Base-by-base conservation (phyloP, 2,113 vertebrate species). In the Irena cyanogastra region DNA sequence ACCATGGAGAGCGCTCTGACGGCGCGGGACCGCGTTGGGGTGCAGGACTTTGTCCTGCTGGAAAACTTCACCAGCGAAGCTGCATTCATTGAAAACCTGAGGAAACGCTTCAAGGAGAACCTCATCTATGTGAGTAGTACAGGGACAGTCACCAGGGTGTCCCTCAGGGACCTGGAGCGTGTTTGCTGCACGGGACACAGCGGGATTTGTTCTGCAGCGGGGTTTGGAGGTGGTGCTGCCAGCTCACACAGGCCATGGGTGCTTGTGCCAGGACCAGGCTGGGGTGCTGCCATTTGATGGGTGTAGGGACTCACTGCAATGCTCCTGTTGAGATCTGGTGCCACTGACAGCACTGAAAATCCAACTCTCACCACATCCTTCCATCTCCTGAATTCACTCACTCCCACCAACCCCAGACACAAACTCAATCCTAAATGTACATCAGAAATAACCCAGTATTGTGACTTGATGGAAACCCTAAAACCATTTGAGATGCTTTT, bases 1-100 rank as follows among this genome's bases (percentile, higher is more conserved):
- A 99, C 98, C 97, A 99, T 99, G 99, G 99, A 99, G 98, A 99
- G 98, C 5, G 99, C 99, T 41, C 98, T 99, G 97, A 99, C 99
- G 0, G 99, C 99, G 90, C 99, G 99, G 19, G 99, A 99, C 97
- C 98, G 99, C 7, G 99, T 99, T 3, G 99, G 99, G 3, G 99
- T 99, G 83, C 99, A 99, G 98, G 99, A 99, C 92, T 99, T 99
- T 52, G 99, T 99, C 93, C 98, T 99, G 96, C 98, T 99, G 61
- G 99, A 99, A 96, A 99, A 99, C 97, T 98, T 98, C 98, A 99
- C 99, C 96, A 99, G 99, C 2, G 99, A 99, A 68, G 99, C 98
- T 0, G 98, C 99, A 0, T 99, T 99, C 94, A 99, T 99, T 3
- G 99, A 99, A 85, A 99, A 99, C 95, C 98, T 99, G 33, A 98